A percentile compares a stretch with the other conserved stretches of the same genome.
Evolutionary conservation across 2,888 invertebrate species (phyloP).

Genomic region (Chaetoderma sp.): DNA sequence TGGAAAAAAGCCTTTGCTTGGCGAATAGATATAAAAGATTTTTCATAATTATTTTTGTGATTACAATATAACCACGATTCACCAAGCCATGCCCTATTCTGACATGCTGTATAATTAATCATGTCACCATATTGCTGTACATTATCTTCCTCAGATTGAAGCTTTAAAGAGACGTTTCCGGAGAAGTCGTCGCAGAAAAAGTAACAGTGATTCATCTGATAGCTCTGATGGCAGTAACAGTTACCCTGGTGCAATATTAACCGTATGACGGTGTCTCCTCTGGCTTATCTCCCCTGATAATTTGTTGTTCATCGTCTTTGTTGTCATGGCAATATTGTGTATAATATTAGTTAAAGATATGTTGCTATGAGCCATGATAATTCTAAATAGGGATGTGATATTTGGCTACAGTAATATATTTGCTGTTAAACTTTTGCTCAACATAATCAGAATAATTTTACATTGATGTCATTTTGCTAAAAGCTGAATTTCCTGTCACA

Average conservation of each 20-base stretch:
- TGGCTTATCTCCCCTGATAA: slow-evolving; percentile 56
- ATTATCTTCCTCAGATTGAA: slow-evolving; percentile 45
- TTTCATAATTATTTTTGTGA: background rate
- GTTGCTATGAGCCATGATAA: too few species aligned
- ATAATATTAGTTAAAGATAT: slow-evolving; percentile 36
- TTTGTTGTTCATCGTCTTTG: slow-evolving; percentile 43
- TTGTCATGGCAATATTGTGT: slow-evolving; percentile 38
- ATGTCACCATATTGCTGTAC: too few species aligned
- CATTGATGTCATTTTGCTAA: too few species aligned
- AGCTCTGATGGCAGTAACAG: slow-evolving; percentile 1
- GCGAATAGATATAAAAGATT: background rate
- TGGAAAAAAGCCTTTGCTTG: background rate
- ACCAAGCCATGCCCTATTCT: too few species aligned
- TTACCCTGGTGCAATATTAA: slow-evolving; percentile 29
- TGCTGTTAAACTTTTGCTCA: too few species aligned
- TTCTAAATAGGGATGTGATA: too few species aligned
- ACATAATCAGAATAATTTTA: too few species aligned
- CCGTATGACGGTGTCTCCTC: slow-evolving; percentile 64
- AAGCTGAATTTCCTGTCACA: too few species aligned
- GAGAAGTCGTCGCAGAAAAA: slow-evolving; percentile 24
- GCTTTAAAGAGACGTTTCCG: slow-evolving; percentile 39
- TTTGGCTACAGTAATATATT: too few species aligned
- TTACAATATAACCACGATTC: background rate
- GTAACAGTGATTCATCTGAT: slow-evolving; percentile 8
- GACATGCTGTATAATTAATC: too few species aligned